Evolutionary conservation across 1,140 invertebrate genomes (phyloP).

Genomic region (Notospermus geniculatus): DNA sequence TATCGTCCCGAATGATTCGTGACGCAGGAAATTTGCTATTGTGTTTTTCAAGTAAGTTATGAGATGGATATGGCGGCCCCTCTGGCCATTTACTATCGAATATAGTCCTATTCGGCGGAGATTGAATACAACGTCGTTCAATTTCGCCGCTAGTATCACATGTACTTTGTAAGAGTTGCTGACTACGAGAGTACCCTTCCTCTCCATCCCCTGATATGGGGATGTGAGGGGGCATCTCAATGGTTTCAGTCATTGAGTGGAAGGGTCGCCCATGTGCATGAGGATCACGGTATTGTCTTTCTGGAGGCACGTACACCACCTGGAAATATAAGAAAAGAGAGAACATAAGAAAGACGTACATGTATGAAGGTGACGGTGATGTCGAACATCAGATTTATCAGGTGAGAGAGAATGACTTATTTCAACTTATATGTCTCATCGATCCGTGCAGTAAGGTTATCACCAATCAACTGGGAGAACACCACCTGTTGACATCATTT

Average conservation of each 20-base stretch:
- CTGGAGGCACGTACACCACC: slow-evolving; percentile 59
- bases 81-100: slow-evolving; percentile 68
- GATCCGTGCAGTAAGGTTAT: too few relatives aligned
- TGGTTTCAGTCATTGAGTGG: slow-evolving; percentile 64
- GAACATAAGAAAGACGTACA: too few relatives aligned
- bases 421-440: too few relatives aligned
- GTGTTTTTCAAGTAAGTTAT: slow-evolving; percentile 1
- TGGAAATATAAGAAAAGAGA: slow-evolving; percentile 39
- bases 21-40: slow-evolving; percentile 2
- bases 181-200: slow-evolving; percentile 64
- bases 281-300: slow-evolving; percentile 60
- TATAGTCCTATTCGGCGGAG: slow-evolving; percentile 71
- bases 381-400: too few relatives aligned
- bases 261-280: slow-evolving; percentile 60
- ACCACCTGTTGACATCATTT: too few relatives aligned
- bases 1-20: neutral
- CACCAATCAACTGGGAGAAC: too few relatives aligned
- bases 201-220: slow-evolving; percentile 68
- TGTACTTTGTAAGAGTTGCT: slow-evolving; percentile 65
- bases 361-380: too few relatives aligned
- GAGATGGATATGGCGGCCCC: slow-evolving; percentile 53
- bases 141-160: slow-evolving; percentile 66
- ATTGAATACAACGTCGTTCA: slow-evolving; percentile 68
- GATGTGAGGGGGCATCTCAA: slow-evolving; percentile 68
- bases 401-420: too few relatives aligned